Evolutionary conservation across 2,797 vertebrate species (phyloP), one percentile per base, ranked within the genome.

Genomic region (Pelobates cultripes): DNA sequence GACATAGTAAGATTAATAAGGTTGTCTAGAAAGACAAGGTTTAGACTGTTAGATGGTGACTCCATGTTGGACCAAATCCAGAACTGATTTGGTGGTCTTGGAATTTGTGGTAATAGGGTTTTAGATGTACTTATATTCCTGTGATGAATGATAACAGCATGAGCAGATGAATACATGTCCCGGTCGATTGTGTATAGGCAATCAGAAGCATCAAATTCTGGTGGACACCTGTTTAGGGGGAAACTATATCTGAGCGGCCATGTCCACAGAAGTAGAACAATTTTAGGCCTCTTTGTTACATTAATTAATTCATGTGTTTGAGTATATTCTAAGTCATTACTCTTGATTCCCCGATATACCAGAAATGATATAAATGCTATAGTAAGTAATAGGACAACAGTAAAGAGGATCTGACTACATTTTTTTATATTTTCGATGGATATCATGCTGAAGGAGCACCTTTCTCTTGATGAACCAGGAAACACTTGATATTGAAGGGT

Each of bases 191-290:
- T 91, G 78, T 89, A 82, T 3, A 43, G 81, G 6, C 90, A 91
- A 40, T 83, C 42, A 0, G 45, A 45, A 0, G 0, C 10, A 63
- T 43, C 0, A 43, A 64, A 14, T 14, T 84, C 0, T 44, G 80
- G 4, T 0, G 83, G 85, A 76, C 92, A 91, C 42, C 57, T 70
- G 0, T 3, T 7, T 13, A 90, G 83, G 5, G 8, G 0, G 2
- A 85, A 68, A 0, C 0, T 73, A 0, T 0, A 3, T 2, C 85
- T 28, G 17, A 89, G 89, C 0, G 91, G 90, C 90, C 89, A 87
- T 0, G 72, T 86, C 90, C 91, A 92, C 2, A 91, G 85, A 69
- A 91, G 85, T 45, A 92, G 69, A 45, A 75, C 88, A 71, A 84
- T 12, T 4, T 17, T 17, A 3, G 51, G 12, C 14, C 43, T 40